A percentile compares a stretch with the other conserved stretches of the same genome.
These are phyloP conservation scores for Aspidoscelis tigris DNA, from an alignment of 2,113 vertebrate genomes.

Conservation along the genomic window DNA sequence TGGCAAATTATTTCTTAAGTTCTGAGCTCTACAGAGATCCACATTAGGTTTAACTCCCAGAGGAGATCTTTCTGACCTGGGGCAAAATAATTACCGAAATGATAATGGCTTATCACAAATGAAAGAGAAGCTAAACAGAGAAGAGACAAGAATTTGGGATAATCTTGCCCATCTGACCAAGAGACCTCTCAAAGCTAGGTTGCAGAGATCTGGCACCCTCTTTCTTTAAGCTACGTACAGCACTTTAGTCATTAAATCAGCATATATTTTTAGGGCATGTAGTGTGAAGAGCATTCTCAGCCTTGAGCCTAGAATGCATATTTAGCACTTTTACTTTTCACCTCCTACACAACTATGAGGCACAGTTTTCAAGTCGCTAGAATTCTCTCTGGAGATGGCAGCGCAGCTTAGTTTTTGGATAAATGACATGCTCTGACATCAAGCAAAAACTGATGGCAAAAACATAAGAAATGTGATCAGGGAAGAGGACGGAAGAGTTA, in stretches of 20 bases:
- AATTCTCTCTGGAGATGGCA: slow-evolving; percentile 36
- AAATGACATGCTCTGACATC: accelerated
- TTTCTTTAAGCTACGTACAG: slow-evolving; percentile 27
- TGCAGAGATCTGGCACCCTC: background rate
- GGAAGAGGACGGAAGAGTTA: background rate
- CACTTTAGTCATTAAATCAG: slow-evolving; percentile 38
- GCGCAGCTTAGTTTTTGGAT: background rate
- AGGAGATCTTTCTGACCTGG: background rate
- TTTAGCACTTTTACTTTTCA: slow-evolving; percentile 66
- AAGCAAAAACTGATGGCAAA: slow-evolving; percentile 11
- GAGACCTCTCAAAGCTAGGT: background rate
- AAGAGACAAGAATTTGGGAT: background rate
- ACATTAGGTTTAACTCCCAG: too few relatives aligned
- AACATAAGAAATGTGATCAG: background rate
- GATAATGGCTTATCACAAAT: background rate
- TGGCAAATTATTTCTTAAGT: background rate
- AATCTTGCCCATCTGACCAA: background rate
- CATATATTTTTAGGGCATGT: slow-evolving; percentile 53
- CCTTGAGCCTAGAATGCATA: slow-evolving; percentile 58
- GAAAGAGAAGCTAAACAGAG: background rate
- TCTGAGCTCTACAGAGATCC: background rate
- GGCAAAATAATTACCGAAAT: background rate
- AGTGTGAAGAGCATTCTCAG: slow-evolving; percentile 62
- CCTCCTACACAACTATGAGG: slow-evolving; percentile 65
- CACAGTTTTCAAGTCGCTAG: slow-evolving; percentile 29